Percentiles rank a stretch among this genome's conserved stretches.
Conservation (phyloP, 92 coral and sea anemone genomes). For the Porites evermanni region DNA sequence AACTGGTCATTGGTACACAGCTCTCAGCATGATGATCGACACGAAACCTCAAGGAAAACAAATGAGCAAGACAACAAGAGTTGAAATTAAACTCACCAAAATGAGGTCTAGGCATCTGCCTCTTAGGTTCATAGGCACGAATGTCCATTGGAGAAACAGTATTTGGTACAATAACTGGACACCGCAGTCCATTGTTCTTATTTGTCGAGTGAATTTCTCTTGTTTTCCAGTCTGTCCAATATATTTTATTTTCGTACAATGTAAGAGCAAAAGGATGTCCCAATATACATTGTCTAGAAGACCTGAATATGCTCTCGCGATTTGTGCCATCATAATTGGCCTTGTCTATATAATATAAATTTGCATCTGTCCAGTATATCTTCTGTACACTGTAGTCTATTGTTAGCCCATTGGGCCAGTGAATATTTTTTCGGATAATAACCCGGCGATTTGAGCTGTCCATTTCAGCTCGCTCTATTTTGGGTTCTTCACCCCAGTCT, state of each 20-base stretch:
- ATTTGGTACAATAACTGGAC: conserved; percentile 62
- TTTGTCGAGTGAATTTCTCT: conserved; percentile 77
- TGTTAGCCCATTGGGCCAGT: conserved; percentile 99
- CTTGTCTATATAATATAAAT: conserved; percentile 70
- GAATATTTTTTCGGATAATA: conserved; percentile 67
- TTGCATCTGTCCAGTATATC: conserved; percentile 97
- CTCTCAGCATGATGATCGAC: too few species aligned
- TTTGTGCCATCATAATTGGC: conserved; percentile 80
- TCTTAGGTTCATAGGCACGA: conserved; percentile 71
- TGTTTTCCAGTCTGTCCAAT: conserved; percentile 97
- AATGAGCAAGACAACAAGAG: too few species aligned
- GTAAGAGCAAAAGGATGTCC: conserved; percentile 88
- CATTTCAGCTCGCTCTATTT: conserved; percentile 97
- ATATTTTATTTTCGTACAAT: conserved; percentile 78
- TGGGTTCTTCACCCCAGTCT: conserved; percentile 95
- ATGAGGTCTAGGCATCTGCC: conserved; percentile 53
- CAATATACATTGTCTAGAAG: conserved; percentile 46
- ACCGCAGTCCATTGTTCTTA: conserved; percentile 72
- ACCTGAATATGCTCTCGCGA: conserved; percentile 61
- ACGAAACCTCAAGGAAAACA: too few species aligned
- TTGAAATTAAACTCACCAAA: not conserved
- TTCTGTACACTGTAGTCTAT: conserved; percentile 76
- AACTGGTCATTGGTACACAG: too few species aligned
- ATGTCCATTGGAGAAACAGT: conserved; percentile 87
- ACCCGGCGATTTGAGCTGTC: conserved; percentile 77